Conservation (phyloP, 2,113 vertebrate genomes). For the Osmerus mordax region DNA sequence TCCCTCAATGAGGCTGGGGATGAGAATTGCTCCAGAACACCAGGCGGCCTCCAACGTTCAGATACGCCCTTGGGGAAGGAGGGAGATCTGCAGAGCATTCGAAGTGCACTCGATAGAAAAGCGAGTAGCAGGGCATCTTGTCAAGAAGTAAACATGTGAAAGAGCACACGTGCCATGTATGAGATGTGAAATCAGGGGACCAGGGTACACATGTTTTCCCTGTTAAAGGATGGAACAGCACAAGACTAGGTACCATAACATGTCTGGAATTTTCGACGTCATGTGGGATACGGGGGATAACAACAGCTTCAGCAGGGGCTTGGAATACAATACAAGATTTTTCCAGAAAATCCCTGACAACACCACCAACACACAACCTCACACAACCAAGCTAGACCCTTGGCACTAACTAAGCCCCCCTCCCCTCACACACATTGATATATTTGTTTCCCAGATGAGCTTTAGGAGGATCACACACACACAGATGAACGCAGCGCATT, state of each 20-base stretch:
- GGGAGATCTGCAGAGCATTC: too few relatives aligned
- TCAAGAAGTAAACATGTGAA: too few relatives aligned
- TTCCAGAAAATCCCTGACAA: neutral
- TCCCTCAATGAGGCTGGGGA: too few relatives aligned
- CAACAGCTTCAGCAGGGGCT: neutral
- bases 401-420: neutral
- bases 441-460: neutral
- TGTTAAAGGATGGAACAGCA: conserved; percentile 22
- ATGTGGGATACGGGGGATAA: neutral
- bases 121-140: too few relatives aligned
- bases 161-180: too few relatives aligned
- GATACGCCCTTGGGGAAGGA: too few relatives aligned
- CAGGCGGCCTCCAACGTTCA: too few relatives aligned
- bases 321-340: neutral
- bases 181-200: neutral
- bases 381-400: neutral
- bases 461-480: too few relatives aligned
- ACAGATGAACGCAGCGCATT: too few relatives aligned
- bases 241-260: conserved; percentile 31
- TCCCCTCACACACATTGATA: neutral
- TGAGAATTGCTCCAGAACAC: too few relatives aligned
- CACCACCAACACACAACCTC: neutral
- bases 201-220: conserved; percentile 16
- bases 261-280: conserved; percentile 14
- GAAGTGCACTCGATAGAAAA: too few relatives aligned